These are phyloP conservation scores for Meteorus colon DNA, from an alignment of 2,888 invertebrate genomes.

Conservation along the genomic window DNA sequence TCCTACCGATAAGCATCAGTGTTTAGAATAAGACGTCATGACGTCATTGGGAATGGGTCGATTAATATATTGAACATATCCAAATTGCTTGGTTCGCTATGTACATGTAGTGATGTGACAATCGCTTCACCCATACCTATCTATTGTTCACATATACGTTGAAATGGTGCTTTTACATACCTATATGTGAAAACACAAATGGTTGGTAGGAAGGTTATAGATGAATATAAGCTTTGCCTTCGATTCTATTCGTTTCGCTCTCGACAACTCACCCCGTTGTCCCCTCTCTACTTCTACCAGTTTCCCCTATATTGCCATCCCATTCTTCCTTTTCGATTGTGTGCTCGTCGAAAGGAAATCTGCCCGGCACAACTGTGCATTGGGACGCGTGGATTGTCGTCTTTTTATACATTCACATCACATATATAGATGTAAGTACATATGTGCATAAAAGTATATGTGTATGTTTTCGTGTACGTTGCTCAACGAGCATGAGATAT, in stretches of 20 bases:
- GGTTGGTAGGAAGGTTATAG: neutral
- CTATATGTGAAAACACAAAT: neutral
- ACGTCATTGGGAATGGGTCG: no score
- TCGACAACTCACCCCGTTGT: neutral
- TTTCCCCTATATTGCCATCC: constrained; percentile 45
- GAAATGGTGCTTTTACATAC: neutral
- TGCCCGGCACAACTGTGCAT: constrained; percentile 47
- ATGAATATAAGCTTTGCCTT: constrained; percentile 32
- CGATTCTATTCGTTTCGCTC: constrained; percentile 26
- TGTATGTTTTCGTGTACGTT: constrained; percentile 9
- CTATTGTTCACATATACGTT: neutral
- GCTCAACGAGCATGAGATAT: constrained; percentile 5
- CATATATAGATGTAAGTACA: neutral
- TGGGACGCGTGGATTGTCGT: constrained; percentile 25
- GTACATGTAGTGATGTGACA: no score
- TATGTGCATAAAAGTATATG: constrained; percentile 8
- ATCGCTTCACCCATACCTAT: no score
- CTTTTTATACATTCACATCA: neutral
- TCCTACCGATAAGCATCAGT: no score
- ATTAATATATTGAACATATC: no score
- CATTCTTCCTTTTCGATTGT: constrained; percentile 53
- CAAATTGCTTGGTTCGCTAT: no score
- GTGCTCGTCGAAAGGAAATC: constrained; percentile 54
- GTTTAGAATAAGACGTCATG: no score
- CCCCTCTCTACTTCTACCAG: constrained; percentile 41